Percentiles rank a stretch among this genome's conserved stretches.
Conservation (phyloP, 2,113 vertebrate species). For the Hemicordylus capensis region DNA sequence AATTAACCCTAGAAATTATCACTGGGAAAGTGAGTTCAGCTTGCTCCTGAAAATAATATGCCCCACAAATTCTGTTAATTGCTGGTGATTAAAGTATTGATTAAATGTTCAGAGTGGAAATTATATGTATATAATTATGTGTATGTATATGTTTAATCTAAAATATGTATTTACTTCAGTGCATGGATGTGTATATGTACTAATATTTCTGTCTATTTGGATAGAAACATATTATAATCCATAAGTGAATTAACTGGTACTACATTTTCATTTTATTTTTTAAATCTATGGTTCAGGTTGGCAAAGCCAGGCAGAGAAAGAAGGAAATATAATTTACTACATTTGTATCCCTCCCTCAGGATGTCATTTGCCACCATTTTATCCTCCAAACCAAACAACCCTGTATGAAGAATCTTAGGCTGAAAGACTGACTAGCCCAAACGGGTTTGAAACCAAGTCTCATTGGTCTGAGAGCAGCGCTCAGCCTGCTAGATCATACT, state of each 20-base stretch:
- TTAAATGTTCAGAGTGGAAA: constrained; percentile 48
- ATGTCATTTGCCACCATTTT: neutral
- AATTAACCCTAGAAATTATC: constrained; percentile 79
- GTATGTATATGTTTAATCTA: constrained; percentile 2
- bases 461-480: neutral
- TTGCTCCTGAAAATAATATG: constrained; percentile 61
- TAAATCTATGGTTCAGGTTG: too few relatives aligned
- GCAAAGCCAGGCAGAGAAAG: neutral
- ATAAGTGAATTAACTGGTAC: neutral
- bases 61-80: constrained; percentile 69
- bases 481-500: too few relatives aligned
- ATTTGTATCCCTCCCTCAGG: neutral
- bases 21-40: constrained; percentile 59
- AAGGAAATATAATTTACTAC: neutral
- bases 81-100: constrained; percentile 60
- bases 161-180: constrained; percentile 15
- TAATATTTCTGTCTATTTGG: constrained; percentile 9
- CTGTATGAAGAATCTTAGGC: neutral
- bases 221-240: neutral
- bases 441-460: neutral
- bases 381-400: neutral
- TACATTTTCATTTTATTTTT: neutral
- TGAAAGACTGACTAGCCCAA: neutral
- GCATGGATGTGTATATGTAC: neutral
- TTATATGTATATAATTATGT: neutral